Base-by-base conservation (phyloP, 1,140 invertebrate genomes). In the Probaryconus sp. region DNA sequence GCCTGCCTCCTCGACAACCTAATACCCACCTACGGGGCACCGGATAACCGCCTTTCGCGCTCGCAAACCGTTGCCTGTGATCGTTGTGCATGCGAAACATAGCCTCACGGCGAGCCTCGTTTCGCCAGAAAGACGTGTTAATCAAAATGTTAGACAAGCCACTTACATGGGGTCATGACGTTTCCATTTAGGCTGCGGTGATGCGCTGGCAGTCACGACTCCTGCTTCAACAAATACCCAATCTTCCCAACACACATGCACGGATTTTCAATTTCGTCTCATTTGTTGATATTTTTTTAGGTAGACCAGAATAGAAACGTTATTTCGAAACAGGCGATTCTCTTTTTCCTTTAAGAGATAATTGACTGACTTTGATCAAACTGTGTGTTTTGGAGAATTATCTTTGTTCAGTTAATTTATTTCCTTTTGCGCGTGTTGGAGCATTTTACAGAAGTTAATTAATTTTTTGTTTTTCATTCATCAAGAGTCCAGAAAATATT, bases 141-240 rank as follows among this genome's bases (percentile, higher is more conserved):
- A 88, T 88, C 87, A 87, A 87, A 87, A 88, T 88, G 86, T 87
- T 87, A 83, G 84, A 88, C 86, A 88, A 87, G 85, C 85, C 86
- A 87, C 86, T 88, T 88, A 88, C 85, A 87, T 75, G 83, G 72
- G 78, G 78, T 78, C 82, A 79, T 85, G 86, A 88, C 85, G 86
- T 88, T 87, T 84, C 86, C 85, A 87, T 87, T 88, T 86, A 87
- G 80, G 78, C 78, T 61, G 71, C 42, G 72, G 72, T 64, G 67
- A 71, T 69, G 71, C 67, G 51, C 65, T 64, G 50, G 72, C 79
- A 77, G 65, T 76, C 74, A 76, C 74, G 74, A 72, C 74, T 72
- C 30, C 63, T 21, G 63, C 63, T 56, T 61, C 58, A 60, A 61
- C 53, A 47, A 69, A 70, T 13, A 64, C 33, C 51, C 45, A 47